phyloP scores from a whole-genome alignment of 64 coral and sea anemone genomes.

The Actinia equina region DNA sequence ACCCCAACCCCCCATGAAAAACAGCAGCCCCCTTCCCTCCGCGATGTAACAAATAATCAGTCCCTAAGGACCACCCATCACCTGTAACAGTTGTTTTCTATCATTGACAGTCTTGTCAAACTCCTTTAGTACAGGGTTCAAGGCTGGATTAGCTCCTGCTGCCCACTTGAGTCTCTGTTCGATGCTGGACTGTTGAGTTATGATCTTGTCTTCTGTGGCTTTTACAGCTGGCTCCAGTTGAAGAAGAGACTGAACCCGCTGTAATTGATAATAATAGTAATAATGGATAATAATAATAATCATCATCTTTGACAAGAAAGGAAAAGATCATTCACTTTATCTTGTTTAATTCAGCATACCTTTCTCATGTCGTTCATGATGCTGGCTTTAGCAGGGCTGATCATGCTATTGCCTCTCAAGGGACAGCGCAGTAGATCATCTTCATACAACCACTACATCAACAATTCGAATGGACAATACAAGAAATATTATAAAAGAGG shows the following conservation, averaged over 20 bases:
- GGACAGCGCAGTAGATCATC: slow-evolving; percentile 76
- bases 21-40: too few species aligned
- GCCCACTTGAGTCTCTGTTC: slow-evolving; percentile 99
- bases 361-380: slow-evolving; percentile 97
- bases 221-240: slow-evolving; percentile 82
- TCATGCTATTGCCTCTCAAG: slow-evolving; percentile 90
- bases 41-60: too few species aligned
- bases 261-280: not conserved
- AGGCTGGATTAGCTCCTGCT: slow-evolving; percentile 91
- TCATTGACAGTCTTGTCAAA: slow-evolving; percentile 86
- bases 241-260: slow-evolving; percentile 87
- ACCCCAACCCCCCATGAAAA: too few species aligned
- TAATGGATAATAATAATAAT: too few species aligned
- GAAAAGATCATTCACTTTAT: too few species aligned
- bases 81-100: slow-evolving; percentile 78
- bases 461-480: not conserved
- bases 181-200: slow-evolving; percentile 86
- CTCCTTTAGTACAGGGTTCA: slow-evolving; percentile 90
- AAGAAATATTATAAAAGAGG: not conserved
- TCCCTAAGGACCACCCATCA: not conserved
- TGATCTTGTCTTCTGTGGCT: slow-evolving; percentile 79
- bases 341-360: slow-evolving; percentile 4
- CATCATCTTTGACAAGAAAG: too few species aligned
- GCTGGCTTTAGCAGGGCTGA: slow-evolving; percentile 84
- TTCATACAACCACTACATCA: slow-evolving; percentile 89